phyloP scores from a whole-genome alignment of 1,140 invertebrate species.

The Dendroctonus valens region DNA sequence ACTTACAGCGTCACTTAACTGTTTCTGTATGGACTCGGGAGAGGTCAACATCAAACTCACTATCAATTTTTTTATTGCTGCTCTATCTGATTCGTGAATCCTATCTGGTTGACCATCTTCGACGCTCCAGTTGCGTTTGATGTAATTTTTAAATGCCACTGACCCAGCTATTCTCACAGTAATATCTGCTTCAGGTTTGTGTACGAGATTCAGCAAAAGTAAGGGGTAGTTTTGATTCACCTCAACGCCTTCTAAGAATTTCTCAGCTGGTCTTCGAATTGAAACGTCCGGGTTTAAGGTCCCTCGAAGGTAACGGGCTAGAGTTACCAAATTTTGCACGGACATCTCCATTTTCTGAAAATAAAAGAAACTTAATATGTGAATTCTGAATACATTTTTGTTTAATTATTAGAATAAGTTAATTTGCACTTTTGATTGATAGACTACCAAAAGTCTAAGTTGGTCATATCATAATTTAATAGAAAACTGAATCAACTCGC shows the following conservation, averaged over 20 bases:
- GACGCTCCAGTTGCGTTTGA: conserved; percentile 92
- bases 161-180: conserved; percentile 84
- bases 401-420: background rate
- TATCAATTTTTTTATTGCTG: conserved; percentile 80
- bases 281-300: conserved; percentile 83
- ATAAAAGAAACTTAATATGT: background rate
- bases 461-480: background rate
- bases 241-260: conserved; percentile 88
- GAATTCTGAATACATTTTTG: background rate
- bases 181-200: conserved; percentile 73
- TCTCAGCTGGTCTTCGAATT: conserved; percentile 87
- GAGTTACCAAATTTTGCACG: conserved; percentile 74
- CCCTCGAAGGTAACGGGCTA: conserved; percentile 82
- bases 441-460: background rate
- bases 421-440: background rate
- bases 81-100: conserved; percentile 78
- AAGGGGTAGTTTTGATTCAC: conserved; percentile 88
- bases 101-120: conserved; percentile 77
- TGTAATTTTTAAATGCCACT: conserved; percentile 95
- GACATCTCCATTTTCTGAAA: conserved; percentile 71
- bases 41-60: conserved; percentile 91
- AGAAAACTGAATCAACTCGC: conserved; percentile 4
- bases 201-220: conserved; percentile 79
- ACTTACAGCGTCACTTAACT: conserved; percentile 93
- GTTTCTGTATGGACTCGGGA: conserved; percentile 86